phyloP scores from a whole-genome alignment of 2,113 vertebrate species.

The Ascaphus truei region DNA sequence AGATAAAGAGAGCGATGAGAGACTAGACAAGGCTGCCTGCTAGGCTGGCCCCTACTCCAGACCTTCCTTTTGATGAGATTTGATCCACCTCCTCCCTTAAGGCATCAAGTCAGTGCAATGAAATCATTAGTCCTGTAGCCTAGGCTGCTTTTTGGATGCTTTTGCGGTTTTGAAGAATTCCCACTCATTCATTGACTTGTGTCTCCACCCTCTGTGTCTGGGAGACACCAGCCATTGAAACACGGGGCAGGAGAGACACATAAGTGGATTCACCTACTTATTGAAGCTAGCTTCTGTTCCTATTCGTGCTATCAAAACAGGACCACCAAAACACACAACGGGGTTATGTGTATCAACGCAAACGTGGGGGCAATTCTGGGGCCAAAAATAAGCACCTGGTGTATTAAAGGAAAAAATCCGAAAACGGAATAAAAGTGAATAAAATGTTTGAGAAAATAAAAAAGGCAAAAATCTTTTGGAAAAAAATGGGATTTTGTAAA shows the following conservation, averaged over 20 bases:
- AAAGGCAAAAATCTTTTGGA: too few species aligned
- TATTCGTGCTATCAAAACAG: too few species aligned
- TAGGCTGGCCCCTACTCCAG: neutral
- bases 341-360: too few species aligned
- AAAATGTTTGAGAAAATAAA: too few species aligned
- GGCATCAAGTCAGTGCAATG: constrained; percentile 19
- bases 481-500: too few species aligned
- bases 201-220: constrained; percentile 13
- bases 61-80: constrained; percentile 15
- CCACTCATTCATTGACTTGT: constrained; percentile 24
- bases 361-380: too few species aligned
- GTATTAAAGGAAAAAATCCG: too few species aligned
- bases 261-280: constrained; percentile 1
- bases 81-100: constrained; percentile 19
- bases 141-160: neutral
- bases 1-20: constrained; percentile 30
- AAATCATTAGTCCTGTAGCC: constrained; percentile 20
- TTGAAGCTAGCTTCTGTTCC: constrained; percentile 6
- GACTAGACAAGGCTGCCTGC: constrained; percentile 27
- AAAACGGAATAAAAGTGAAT: too few species aligned
- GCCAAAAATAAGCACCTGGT: too few species aligned
- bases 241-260: constrained; percentile 19
- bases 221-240: constrained; percentile 1
- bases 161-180: neutral
- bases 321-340: too few species aligned